Evolutionary conservation across 2,113 vertebrate genomes (phyloP).

Genomic region (Petaurus breviceps): DNA sequence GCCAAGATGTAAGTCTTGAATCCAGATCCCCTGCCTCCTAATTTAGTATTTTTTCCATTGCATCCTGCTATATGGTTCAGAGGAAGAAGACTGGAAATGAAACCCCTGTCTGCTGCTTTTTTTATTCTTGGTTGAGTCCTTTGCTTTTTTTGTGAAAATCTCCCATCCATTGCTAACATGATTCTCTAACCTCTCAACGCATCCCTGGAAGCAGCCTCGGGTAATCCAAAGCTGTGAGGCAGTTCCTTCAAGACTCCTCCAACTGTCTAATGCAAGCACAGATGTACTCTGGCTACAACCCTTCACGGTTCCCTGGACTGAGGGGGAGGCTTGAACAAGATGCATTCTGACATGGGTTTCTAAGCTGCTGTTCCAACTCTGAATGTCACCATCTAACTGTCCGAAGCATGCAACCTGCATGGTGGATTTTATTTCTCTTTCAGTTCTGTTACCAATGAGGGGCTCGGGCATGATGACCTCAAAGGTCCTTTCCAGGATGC

Average conservation of each 20-base stretch:
- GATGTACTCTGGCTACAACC: not conserved
- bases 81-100: not conserved
- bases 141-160: not conserved
- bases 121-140: not conserved
- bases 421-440: not conserved
- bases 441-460: not conserved
- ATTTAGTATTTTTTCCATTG: not conserved
- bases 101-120: not conserved
- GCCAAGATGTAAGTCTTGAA: not conserved
- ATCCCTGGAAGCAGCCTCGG: not conserved
- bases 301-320: not conserved
- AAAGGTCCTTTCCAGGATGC: not conserved
- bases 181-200: not conserved
- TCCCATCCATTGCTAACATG: not conserved
- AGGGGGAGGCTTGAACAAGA: constrained; percentile 9
- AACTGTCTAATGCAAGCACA: constrained; percentile 13
- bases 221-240: constrained; percentile 1
- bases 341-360: constrained; percentile 36
- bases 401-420: not conserved
- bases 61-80: not conserved
- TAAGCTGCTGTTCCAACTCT: constrained; percentile 1
- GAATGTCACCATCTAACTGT: constrained; percentile 14
- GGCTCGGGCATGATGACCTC: not conserved
- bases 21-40: not conserved
- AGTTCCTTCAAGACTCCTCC: not conserved